Evolutionary conservation across 2,113 vertebrate species (phyloP).

Genomic region (Microcebus tavaratra): DNA sequence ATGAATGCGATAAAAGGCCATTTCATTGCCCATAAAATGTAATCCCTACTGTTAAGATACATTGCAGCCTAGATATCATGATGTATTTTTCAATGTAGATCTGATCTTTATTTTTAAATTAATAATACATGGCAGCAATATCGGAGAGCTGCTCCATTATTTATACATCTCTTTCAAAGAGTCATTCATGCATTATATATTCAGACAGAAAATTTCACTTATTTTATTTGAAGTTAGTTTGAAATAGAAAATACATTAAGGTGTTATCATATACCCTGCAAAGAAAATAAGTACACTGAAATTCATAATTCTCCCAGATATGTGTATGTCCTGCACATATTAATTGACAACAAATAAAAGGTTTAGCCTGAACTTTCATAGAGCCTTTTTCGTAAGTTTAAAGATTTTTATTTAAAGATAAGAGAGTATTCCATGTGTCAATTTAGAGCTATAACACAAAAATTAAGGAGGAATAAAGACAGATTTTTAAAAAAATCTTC

Average conservation of each 20-base stretch:
- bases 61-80: constrained; percentile 71
- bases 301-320: constrained; percentile 39
- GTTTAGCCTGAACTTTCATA: background rate
- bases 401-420: constrained; percentile 43
- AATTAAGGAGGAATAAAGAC: background rate
- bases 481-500: background rate
- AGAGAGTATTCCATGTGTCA: background rate
- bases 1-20: background rate
- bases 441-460: constrained; percentile 19
- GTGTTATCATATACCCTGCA: constrained; percentile 50
- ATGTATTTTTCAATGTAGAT: constrained; percentile 76
- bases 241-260: constrained; percentile 70
- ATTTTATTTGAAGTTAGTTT: constrained; percentile 79
- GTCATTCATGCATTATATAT: constrained; percentile 82
- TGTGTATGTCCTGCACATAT: background rate
- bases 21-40: constrained; percentile 31
- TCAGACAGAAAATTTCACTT: constrained; percentile 78
- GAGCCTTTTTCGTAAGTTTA: background rate
- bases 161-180: constrained; percentile 82
- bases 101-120: constrained; percentile 84
- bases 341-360: constrained; percentile 3
- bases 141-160: constrained; percentile 83
- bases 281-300: constrained; percentile 58
- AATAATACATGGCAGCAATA: constrained; percentile 84
- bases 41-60: constrained; percentile 49